These are phyloP conservation scores for Acleris sparsana DNA, from an alignment of 2,888 invertebrate genomes.

Conservation along the genomic window DNA sequence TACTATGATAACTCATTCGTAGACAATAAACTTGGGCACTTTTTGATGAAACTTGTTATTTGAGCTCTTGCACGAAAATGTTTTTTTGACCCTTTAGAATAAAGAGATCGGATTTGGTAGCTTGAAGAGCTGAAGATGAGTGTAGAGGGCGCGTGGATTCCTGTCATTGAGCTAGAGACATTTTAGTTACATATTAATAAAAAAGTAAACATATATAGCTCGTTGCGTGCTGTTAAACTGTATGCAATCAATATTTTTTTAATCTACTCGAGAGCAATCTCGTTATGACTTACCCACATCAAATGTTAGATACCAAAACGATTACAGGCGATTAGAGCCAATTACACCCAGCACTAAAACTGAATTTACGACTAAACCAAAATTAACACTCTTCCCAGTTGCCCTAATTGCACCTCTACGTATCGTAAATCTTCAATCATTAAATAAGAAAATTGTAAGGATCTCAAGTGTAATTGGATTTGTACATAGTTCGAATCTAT, in stretches of 20 bases:
- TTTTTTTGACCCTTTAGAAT: too few relatives aligned
- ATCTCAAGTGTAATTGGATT: constrained; percentile 77
- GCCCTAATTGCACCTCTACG: constrained; percentile 66
- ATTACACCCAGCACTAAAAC: constrained; percentile 66
- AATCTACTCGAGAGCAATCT: constrained; percentile 34
- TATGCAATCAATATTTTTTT: constrained; percentile 22
- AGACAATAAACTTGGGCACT: constrained; percentile 15
- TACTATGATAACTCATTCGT: constrained; percentile 23
- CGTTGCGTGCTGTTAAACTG: background rate
- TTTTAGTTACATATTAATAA: too few relatives aligned
- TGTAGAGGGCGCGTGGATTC: background rate
- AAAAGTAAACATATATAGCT: too few relatives aligned
- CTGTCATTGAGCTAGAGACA: too few relatives aligned
- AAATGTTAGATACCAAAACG: constrained; percentile 58
- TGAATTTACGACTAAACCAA: constrained; percentile 71
- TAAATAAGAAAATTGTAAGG: constrained; percentile 68
- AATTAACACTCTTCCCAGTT: constrained; percentile 70
- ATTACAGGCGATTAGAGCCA: constrained; percentile 56
- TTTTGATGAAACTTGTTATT: constrained; percentile 14
- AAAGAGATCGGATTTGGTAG: too few relatives aligned
- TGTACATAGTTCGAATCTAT: constrained; percentile 75
- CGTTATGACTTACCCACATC: constrained; percentile 54
- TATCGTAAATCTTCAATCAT: constrained; percentile 70
- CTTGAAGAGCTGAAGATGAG: background rate
- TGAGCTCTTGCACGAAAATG: background rate